These are phyloP conservation scores for Galendromus occidentalis DNA, from an alignment of 1,140 invertebrate genomes.

Conservation along the genomic window DNA sequence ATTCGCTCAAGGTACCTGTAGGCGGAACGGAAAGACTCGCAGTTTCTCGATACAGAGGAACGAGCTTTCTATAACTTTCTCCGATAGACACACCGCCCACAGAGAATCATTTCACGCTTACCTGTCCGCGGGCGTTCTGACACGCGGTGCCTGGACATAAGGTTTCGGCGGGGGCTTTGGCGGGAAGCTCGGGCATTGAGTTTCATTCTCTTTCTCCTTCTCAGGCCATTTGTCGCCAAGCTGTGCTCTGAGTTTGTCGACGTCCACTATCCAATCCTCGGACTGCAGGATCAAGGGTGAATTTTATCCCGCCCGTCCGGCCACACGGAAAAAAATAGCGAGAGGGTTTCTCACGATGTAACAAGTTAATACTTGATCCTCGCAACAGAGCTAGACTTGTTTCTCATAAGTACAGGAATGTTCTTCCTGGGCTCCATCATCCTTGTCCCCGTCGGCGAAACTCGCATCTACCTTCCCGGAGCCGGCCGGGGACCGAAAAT, in stretches of 20 bases:
- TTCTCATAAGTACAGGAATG: too few species aligned
- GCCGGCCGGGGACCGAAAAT: too few species aligned
- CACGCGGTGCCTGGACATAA: neutral
- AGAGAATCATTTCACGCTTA: neutral
- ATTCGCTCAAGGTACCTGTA: neutral
- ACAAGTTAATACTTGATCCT: too few species aligned
- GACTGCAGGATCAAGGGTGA: slow-evolving; percentile 28
- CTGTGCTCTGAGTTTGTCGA: slow-evolving; percentile 30
- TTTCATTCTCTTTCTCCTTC: neutral
- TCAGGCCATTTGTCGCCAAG: neutral
- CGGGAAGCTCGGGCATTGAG: neutral
- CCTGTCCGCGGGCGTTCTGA: neutral
- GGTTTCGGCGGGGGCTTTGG: neutral
- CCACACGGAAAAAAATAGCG: too few species aligned
- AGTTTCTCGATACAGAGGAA: neutral
- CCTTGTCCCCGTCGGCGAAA: too few species aligned
- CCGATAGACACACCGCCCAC: too few species aligned
- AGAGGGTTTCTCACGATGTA: too few species aligned
- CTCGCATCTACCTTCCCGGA: too few species aligned
- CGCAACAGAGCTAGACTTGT: too few species aligned
- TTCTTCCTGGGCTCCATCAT: too few species aligned
- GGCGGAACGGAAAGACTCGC: too few species aligned
- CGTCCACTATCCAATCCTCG: slow-evolving; percentile 67
- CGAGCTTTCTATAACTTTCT: neutral
- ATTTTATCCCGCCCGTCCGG: neutral